Evolutionary conservation across 2,113 vertebrate species (phyloP).

Genomic region (Saccopteryx bilineata): DNA sequence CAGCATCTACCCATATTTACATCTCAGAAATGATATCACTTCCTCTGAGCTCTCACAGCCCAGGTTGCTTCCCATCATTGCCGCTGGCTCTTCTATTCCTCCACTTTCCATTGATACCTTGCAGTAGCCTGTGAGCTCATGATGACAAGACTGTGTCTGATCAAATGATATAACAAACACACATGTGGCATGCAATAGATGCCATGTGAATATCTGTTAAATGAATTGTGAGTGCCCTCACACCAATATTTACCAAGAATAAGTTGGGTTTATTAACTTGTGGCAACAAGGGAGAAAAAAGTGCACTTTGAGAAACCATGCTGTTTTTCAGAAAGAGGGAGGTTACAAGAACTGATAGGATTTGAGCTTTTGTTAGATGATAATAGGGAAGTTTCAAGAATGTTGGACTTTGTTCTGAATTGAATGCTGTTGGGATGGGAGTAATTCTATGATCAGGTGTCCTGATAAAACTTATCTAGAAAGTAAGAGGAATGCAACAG

Average conservation of each 20-base stretch:
- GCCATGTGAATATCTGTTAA: fast-evolving
- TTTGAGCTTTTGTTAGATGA: background rate
- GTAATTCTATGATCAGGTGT: background rate
- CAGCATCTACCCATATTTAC: background rate
- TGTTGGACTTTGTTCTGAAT: background rate
- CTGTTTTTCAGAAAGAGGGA: too few relatives aligned
- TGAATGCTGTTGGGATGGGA: background rate
- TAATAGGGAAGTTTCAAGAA: background rate
- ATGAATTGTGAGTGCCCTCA: background rate
- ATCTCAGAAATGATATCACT: background rate
- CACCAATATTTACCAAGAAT: background rate
- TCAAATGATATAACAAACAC: background rate
- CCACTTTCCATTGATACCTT: background rate
- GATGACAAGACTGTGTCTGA: background rate
- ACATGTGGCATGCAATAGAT: fast-evolving
- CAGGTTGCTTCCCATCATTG: fast-evolving
- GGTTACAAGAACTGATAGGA: fast-evolving
- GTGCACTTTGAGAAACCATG: too few relatives aligned
- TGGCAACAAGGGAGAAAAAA: background rate
- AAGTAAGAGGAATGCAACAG: background rate
- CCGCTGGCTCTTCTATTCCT: background rate
- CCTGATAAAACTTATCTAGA: background rate
- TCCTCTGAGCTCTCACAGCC: background rate
- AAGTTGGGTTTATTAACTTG: background rate
- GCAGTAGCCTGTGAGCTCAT: fast-evolving